Evolutionary conservation across 2,113 vertebrate species (phyloP).

Genomic region (Psilopogon haemacephalus): DNA sequence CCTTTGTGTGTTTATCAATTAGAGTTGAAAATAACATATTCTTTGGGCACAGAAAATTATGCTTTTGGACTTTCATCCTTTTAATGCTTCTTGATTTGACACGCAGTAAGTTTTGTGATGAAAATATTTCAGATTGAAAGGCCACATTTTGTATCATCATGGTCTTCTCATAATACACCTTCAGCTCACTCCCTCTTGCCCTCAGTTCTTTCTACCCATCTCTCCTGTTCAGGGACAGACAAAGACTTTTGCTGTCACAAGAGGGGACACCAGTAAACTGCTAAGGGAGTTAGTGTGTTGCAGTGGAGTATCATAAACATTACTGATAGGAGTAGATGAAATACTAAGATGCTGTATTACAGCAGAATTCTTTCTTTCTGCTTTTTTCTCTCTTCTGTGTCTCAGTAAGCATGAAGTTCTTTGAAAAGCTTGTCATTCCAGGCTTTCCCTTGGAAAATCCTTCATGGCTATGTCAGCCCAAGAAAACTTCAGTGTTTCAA

Average conservation of each 20-base stretch:
- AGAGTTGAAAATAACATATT: not conserved
- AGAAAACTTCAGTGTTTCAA: not conserved
- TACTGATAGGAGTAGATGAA: not conserved
- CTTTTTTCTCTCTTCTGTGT: not conserved
- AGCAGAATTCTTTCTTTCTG: not conserved
- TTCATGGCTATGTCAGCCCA: not conserved
- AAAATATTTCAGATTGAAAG: not conserved
- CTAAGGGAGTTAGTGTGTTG: not conserved
- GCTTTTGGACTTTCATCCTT: not conserved
- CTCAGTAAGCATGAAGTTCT: not conserved
- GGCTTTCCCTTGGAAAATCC: not conserved
- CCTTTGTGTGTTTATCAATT: not conserved
- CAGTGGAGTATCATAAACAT: not conserved
- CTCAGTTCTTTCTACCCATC: not conserved
- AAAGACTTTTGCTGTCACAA: not conserved
- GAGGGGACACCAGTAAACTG: not conserved
- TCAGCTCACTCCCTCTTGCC: not conserved
- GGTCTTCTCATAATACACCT: not conserved
- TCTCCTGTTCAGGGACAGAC: not conserved
- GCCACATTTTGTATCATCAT: not conserved
- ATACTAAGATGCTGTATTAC: not conserved
- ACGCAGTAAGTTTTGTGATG: not conserved
- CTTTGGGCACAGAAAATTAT: not conserved
- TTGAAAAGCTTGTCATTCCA: not conserved
- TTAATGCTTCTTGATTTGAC: not conserved